These are phyloP conservation scores for Xyrichtys novacula DNA, from an alignment of 2,797 vertebrate species.

Conservation along the genomic window DNA sequence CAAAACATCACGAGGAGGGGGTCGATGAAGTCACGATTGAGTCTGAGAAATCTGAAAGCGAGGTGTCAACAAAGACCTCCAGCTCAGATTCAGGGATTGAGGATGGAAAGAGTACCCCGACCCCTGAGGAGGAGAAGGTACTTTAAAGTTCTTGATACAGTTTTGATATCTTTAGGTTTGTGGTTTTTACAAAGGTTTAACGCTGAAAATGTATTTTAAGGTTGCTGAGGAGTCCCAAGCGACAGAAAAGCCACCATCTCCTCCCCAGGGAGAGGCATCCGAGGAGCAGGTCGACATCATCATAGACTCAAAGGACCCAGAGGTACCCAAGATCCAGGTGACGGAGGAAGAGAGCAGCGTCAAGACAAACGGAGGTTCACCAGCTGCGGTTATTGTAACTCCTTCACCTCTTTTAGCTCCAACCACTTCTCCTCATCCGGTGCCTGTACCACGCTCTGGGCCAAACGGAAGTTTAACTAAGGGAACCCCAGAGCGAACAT, in stretches of 20 bases:
- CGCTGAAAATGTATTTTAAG: slow-evolving; percentile 31
- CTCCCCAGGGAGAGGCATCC: slow-evolving; percentile 19
- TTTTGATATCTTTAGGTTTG: no score
- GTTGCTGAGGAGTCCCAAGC: slow-evolving; percentile 71
- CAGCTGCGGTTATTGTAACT: slow-evolving; percentile 1
- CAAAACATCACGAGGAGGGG: slow-evolving; percentile 56
- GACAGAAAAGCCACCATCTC: slow-evolving; percentile 58
- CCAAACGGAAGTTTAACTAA: slow-evolving; percentile 34
- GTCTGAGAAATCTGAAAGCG: slow-evolving; percentile 80
- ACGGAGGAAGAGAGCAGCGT: neutral
- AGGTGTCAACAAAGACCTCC: slow-evolving; percentile 76
- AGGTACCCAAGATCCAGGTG: slow-evolving; percentile 20
- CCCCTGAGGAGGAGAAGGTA: slow-evolving; percentile 80
- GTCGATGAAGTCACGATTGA: slow-evolving; percentile 69
- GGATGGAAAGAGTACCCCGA: slow-evolving; percentile 78
- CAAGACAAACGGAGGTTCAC: neutral
- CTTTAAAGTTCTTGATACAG: no score
- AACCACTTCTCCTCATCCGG: neutral
- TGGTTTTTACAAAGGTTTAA: no score
- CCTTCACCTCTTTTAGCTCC: slow-evolving; percentile 1
- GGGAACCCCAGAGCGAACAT: slow-evolving; percentile 34
- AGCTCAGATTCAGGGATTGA: slow-evolving; percentile 82
- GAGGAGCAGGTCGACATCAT: slow-evolving; percentile 34
- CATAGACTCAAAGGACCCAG: slow-evolving; percentile 15
- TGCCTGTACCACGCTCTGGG: slow-evolving; percentile 2